phyloP scores from a whole-genome alignment of 2,797 vertebrate species.

The Gallinago solitaria region DNA sequence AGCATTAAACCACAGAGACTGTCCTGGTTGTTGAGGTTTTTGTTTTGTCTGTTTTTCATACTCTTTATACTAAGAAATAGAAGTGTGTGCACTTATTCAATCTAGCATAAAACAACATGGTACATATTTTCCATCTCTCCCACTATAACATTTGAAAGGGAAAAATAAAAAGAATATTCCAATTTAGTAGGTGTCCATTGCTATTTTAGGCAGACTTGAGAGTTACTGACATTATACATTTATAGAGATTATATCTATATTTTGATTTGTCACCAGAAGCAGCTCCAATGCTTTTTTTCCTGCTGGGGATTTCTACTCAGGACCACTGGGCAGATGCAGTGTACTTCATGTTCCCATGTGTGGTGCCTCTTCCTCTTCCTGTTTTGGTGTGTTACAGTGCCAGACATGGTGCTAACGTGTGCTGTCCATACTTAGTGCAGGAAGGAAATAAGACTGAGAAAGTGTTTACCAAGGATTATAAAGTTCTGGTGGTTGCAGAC shows the following conservation, averaged over 20 bases:
- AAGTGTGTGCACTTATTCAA: background rate
- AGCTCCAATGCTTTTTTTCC: background rate
- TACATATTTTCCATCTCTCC: fast-evolving
- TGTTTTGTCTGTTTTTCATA: background rate
- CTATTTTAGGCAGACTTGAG: background rate
- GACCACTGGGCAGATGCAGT: background rate
- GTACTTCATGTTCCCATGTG: background rate
- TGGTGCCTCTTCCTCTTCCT: background rate
- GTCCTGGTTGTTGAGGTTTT: background rate
- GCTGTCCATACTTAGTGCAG: background rate
- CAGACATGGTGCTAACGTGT: fast-evolving
- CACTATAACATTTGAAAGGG: background rate
- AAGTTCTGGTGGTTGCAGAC: background rate
- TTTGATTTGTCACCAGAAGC: background rate
- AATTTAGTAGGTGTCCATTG: background rate
- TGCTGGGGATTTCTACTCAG: background rate
- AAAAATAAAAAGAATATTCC: background rate
- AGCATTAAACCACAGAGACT: background rate
- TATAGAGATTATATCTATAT: background rate
- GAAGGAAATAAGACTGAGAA: background rate
- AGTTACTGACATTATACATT: background rate
- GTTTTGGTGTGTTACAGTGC: background rate
- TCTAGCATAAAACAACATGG: background rate
- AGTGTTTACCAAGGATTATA: background rate
- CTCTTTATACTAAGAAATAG: background rate